These are phyloP conservation scores for Alethe diademata DNA, from an alignment of 2,113 vertebrate genomes.

Conservation along the genomic window DNA sequence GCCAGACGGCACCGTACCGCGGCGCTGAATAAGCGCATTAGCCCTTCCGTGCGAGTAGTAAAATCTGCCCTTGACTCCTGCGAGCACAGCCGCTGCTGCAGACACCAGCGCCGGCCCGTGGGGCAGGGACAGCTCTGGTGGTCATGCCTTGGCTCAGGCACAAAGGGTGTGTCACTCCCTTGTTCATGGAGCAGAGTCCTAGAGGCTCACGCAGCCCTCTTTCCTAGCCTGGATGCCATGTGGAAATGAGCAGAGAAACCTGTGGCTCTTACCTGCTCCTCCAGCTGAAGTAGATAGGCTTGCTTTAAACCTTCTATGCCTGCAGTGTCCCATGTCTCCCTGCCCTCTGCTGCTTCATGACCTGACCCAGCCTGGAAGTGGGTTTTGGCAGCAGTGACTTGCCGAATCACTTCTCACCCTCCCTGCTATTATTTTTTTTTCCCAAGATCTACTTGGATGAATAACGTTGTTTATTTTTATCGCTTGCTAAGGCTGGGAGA, in stretches of 20 bases:
- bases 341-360: neutral
- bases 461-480: neutral
- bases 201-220: neutral
- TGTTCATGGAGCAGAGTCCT: rapidly evolving
- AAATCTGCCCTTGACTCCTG: constrained; percentile 22
- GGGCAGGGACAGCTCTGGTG: neutral
- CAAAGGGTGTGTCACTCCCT: neutral
- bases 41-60: neutral
- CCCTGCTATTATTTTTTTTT: neutral
- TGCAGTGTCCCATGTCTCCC: neutral
- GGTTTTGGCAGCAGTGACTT: constrained; percentile 20
- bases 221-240: rapidly evolving
- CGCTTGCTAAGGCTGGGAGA: neutral
- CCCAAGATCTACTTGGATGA: neutral
- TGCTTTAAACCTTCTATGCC: neutral
- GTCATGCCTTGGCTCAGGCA: rapidly evolving
- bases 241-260: neutral
- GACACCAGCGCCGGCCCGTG: rapidly evolving
- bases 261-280: neutral
- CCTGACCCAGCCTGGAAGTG: neutral
- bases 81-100: rapidly evolving
- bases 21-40: constrained; percentile 11
- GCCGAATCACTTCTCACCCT: neutral
- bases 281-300: rapidly evolving
- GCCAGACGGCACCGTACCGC: neutral